These are phyloP conservation scores for Mixornis gularis DNA, from an alignment of 2,113 vertebrate genomes.

Conservation along the genomic window DNA sequence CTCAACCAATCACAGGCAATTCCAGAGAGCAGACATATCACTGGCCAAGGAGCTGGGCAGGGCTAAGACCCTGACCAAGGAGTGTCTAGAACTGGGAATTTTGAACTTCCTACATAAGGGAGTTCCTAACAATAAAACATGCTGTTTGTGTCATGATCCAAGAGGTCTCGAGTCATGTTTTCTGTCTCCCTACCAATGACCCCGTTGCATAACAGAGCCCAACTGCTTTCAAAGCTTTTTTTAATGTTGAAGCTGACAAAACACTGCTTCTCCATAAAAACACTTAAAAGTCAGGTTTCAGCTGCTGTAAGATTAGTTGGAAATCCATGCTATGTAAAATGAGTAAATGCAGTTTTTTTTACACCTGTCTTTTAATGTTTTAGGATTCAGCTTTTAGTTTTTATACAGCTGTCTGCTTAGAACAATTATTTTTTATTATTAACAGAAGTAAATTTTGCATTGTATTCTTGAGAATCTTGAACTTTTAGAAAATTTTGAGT, in stretches of 20 bases:
- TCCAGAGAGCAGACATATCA: background rate
- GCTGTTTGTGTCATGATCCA: background rate
- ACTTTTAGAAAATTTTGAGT: background rate
- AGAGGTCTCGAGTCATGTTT: background rate
- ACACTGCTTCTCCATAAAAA: background rate
- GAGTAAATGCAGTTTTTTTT: accelerated
- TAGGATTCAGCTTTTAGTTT: background rate
- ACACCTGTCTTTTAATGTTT: background rate
- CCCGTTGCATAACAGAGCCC: background rate
- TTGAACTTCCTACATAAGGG: background rate
- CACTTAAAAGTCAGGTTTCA: background rate
- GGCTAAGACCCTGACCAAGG: background rate
- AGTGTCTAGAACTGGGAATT: background rate
- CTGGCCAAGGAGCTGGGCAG: background rate
- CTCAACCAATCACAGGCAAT: background rate
- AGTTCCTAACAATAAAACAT: background rate
- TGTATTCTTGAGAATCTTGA: background rate
- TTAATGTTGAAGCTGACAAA: background rate
- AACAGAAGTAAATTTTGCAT: background rate
- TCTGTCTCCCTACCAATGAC: background rate
- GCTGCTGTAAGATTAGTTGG: background rate
- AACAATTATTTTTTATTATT: background rate
- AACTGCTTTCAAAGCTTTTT: background rate
- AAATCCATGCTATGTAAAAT: background rate
- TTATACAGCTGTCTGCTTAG: background rate